These are phyloP conservation scores for Myotis planiceps DNA, from an alignment of 2,797 vertebrate genomes.

Conservation along the genomic window DNA sequence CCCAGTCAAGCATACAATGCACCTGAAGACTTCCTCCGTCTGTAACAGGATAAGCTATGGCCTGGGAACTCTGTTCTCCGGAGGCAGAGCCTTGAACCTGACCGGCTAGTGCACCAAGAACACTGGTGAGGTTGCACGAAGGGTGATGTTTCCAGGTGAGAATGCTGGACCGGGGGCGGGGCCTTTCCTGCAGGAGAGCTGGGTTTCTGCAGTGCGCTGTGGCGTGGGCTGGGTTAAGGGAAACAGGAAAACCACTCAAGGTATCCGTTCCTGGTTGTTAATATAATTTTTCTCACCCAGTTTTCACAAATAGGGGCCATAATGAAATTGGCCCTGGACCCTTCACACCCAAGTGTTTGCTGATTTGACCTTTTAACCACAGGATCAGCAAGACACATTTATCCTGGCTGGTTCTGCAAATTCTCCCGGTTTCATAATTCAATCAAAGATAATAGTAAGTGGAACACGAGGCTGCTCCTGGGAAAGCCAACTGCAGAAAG, in stretches of 20 bases:
- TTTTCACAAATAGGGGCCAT: constrained; percentile 62
- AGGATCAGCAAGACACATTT: constrained; percentile 62
- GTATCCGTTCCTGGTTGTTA: constrained; percentile 18
- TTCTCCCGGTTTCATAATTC: constrained; percentile 72
- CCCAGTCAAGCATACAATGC: neutral
- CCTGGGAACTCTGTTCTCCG: neutral
- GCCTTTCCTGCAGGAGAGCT: neutral
- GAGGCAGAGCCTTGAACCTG: neutral
- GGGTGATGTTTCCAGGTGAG: neutral
- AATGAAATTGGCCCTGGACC: constrained; percentile 46
- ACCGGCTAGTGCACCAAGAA: neutral
- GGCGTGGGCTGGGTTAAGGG: neutral
- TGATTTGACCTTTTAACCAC: constrained; percentile 64
- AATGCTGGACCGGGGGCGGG: neutral
- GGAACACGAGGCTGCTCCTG: constrained; percentile 9
- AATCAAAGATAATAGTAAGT: constrained; percentile 74
- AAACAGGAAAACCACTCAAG: constrained; percentile 30
- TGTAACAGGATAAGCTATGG: neutral
- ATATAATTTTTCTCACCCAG: constrained; percentile 64
- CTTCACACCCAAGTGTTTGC: constrained; percentile 62
- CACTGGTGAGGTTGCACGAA: neutral
- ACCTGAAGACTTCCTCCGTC: neutral
- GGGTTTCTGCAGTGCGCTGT: neutral
- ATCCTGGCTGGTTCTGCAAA: constrained; percentile 60
- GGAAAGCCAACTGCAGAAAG: constrained; percentile 41